Conservation (phyloP, 2,113 vertebrate genomes). For the Caranx ignobilis region DNA sequence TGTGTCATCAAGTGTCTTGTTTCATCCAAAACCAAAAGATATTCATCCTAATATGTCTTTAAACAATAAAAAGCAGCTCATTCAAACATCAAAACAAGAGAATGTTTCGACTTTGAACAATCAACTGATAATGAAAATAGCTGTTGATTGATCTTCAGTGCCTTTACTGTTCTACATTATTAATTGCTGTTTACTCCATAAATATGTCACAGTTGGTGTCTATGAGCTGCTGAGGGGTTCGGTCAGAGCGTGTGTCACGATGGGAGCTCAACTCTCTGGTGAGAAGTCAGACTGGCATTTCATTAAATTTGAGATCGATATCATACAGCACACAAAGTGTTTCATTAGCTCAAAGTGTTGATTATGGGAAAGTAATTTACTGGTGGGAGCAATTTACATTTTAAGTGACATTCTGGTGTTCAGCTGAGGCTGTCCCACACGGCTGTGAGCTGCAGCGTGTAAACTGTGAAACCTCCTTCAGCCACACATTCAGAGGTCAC, state of each 20-base stretch:
- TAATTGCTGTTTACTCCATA: not conserved
- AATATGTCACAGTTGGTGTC: not conserved
- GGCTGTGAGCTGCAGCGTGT: no score
- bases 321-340: not conserved
- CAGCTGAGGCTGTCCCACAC: not conserved
- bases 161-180: not conserved
- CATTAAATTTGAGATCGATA: not conserved
- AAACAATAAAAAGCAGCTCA: no score
- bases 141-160: not conserved
- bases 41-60: no score
- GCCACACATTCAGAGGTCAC: no score
- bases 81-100: not conserved
- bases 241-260: not conserved
- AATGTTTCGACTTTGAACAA: not conserved
- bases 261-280: not conserved
- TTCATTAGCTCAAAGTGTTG: slow-evolving; percentile 7
- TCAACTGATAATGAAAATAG: not conserved
- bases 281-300: slow-evolving; percentile 8
- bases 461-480: no score
- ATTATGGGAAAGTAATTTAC: slow-evolving; percentile 9
- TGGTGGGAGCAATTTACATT: not conserved
- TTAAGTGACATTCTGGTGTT: not conserved
- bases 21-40: no score
- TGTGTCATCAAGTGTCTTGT: no score
- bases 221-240: not conserved